phyloP scores from a whole-genome alignment of 2,888 invertebrate genomes.

The Disparrhopalites patrizii region DNA sequence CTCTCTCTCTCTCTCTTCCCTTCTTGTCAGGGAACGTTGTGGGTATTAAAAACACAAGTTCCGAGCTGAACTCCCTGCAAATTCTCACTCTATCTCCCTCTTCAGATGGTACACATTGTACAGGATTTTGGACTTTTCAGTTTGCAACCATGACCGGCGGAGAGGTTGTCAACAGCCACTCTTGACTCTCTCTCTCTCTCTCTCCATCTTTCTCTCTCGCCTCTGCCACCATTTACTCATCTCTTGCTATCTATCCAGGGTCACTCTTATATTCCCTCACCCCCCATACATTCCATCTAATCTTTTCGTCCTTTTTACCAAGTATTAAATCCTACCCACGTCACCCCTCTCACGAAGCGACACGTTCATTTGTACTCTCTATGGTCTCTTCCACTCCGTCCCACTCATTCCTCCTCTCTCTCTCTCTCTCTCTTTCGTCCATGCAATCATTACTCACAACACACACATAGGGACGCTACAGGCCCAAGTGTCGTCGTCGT shows the following conservation, averaged over 20 bases:
- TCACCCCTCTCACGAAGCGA: too few relatives aligned
- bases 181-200: slow-evolving; percentile 5
- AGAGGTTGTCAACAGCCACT: slow-evolving; percentile 22
- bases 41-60: too few relatives aligned
- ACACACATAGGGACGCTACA: background rate
- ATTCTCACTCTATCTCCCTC: too few relatives aligned
- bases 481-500: background rate
- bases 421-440: background rate
- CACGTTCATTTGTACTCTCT: too few relatives aligned
- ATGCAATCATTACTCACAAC: too few relatives aligned
- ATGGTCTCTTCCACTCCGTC: too few relatives aligned
- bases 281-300: slow-evolving; percentile 17
- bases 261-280: slow-evolving; percentile 23
- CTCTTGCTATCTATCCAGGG: slow-evolving; percentile 12
- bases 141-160: slow-evolving; percentile 19
- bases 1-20: too few relatives aligned
- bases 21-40: too few relatives aligned
- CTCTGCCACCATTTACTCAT: too few relatives aligned
- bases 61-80: too few relatives aligned
- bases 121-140: too few relatives aligned
- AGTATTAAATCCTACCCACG: background rate
- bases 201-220: background rate
- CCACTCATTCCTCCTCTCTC: background rate
- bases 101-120: too few relatives aligned
- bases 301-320: slow-evolving; percentile 21